These are phyloP conservation scores for Lepidostoma basale DNA, from an alignment of 1,140 invertebrate genomes.

Conservation along the genomic window DNA sequence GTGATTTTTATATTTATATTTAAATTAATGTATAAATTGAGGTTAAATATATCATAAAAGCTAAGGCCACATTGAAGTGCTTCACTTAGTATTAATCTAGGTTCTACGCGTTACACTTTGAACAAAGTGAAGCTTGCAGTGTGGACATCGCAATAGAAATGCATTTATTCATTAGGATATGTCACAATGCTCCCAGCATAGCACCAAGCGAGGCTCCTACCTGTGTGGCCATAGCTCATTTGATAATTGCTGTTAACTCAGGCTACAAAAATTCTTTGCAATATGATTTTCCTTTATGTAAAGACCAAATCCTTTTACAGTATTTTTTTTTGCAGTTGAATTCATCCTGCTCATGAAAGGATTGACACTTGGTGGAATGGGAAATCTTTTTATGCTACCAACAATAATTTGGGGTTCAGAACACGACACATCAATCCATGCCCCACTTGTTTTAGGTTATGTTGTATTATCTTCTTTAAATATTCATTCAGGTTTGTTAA, in stretches of 20 bases:
- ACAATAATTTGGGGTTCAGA: constrained; percentile 52
- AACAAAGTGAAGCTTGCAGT: no score
- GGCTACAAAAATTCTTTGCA: neutral
- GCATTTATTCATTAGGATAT: neutral
- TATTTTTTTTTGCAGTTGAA: constrained; percentile 46
- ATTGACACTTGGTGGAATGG: constrained; percentile 49
- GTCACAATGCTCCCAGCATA: neutral
- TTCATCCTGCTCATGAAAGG: constrained; percentile 47
- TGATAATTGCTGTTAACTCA: neutral
- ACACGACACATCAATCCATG: constrained; percentile 47
- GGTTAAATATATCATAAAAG: no score
- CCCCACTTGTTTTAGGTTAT: constrained; percentile 49
- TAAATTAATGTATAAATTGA: no score
- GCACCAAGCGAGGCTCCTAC: no score
- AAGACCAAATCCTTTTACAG: neutral
- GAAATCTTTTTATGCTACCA: constrained; percentile 49
- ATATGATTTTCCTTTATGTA: neutral
- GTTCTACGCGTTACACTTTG: no score
- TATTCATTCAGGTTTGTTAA: constrained; percentile 50
- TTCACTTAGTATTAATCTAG: no score
- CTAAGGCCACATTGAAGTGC: no score
- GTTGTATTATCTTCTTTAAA: constrained; percentile 49
- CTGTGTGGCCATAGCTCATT: no score
- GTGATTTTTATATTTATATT: no score
- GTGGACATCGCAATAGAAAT: neutral